Percentiles rank a stretch among this genome's conserved stretches.
These are phyloP conservation scores for Heliconius ismenius DNA, from an alignment of 2,888 invertebrate species.

Conservation along the genomic window DNA sequence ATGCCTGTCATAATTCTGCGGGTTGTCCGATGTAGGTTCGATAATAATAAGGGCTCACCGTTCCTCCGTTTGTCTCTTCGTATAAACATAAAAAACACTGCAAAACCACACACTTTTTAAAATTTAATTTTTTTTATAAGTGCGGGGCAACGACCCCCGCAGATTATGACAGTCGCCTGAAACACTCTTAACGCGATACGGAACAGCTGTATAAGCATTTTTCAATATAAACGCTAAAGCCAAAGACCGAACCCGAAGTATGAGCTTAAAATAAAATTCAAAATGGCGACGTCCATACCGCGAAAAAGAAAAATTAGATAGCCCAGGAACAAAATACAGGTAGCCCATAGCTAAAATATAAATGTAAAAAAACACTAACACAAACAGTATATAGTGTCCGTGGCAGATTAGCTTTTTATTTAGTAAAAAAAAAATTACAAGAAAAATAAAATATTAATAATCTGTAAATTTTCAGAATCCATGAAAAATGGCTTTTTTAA, in stretches of 20 bases:
- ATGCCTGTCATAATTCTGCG: constrained; percentile 74
- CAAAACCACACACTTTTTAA: constrained; percentile 48
- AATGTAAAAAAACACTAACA: constrained; percentile 40
- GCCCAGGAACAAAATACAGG: background rate
- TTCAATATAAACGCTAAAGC: background rate
- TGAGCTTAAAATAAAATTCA: background rate
- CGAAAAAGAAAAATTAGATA: background rate
- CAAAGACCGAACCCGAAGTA: background rate
- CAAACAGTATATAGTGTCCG: constrained; percentile 47
- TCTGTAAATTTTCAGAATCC: constrained; percentile 6
- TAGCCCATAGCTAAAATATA: background rate
- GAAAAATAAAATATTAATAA: background rate
- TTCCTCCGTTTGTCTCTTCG: constrained; percentile 47
- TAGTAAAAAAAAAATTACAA: constrained; percentile 12
- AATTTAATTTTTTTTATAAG: constrained; percentile 29
- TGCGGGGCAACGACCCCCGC: constrained; percentile 58
- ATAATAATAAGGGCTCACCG: constrained; percentile 46
- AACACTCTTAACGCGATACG: constrained; percentile 24
- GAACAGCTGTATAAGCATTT: background rate
- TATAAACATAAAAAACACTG: constrained; percentile 46
- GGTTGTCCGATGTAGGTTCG: constrained; percentile 56
- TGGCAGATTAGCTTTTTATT: constrained; percentile 50
- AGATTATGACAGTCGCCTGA: constrained; percentile 68
- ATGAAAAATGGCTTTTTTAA: background rate
- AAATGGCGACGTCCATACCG: constrained; percentile 25